These are phyloP conservation scores for Diceros bicornis DNA, from an alignment of 2,797 vertebrate genomes.

Conservation along the genomic window DNA sequence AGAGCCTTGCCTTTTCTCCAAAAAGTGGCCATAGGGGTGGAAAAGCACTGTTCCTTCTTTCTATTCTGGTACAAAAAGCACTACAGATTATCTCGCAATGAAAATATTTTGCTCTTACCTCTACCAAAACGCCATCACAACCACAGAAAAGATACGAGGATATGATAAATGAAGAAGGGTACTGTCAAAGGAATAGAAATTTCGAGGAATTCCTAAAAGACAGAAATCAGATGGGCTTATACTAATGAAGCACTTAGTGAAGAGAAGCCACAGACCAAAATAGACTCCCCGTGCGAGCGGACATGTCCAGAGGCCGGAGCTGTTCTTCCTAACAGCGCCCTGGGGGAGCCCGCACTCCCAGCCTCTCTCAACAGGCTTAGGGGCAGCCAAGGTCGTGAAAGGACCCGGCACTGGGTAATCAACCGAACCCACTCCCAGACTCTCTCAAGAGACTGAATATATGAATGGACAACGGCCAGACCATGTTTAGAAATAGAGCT, in stretches of 20 bases:
- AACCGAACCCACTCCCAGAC: too few species aligned
- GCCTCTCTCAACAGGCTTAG: background rate
- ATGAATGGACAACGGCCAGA: too few species aligned
- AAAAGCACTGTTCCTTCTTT: background rate
- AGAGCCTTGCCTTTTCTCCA: background rate
- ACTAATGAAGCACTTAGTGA: background rate
- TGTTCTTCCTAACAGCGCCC: background rate
- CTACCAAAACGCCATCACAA: background rate
- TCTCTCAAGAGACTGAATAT: background rate
- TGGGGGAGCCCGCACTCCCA: background rate
- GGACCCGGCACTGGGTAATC: background rate
- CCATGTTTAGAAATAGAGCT: background rate
- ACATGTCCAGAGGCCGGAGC: background rate
- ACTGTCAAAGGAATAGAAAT: background rate
- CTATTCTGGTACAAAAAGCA: background rate
- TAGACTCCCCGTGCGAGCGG: background rate
- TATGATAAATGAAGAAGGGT: background rate
- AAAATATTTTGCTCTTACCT: background rate
- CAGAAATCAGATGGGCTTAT: background rate
- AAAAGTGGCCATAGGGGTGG: background rate
- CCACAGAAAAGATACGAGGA: background rate
- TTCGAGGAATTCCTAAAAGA: background rate
- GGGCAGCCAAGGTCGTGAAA: background rate
- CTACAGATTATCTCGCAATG: background rate
- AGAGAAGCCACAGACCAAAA: background rate